Evolutionary conservation across 2,113 vertebrate genomes (phyloP).

Genomic region (Catharus minimus): DNA sequence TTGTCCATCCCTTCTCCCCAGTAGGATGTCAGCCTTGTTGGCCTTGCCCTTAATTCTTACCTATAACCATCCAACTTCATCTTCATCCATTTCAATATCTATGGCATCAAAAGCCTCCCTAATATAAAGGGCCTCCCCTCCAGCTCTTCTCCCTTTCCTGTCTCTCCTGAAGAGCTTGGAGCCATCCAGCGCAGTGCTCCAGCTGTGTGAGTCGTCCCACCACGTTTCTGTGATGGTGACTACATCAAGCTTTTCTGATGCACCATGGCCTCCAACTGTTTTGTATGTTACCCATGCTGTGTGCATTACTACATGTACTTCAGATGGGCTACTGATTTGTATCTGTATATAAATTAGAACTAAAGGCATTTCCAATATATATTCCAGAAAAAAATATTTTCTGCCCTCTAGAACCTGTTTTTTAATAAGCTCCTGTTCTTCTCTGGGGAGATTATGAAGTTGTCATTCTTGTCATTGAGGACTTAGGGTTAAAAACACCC

Average conservation of each 20-base stretch:
- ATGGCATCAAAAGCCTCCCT: too few species aligned
- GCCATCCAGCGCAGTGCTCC: not conserved
- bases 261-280: not conserved
- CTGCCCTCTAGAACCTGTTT: not conserved
- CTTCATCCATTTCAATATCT: too few species aligned
- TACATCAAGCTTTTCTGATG: not conserved
- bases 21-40: too few species aligned
- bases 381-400: not conserved
- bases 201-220: not conserved
- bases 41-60: too few species aligned
- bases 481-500: not conserved
- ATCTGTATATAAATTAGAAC: not conserved
- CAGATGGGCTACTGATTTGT: not conserved
- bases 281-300: too few species aligned
- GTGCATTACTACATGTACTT: not conserved
- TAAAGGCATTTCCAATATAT: not conserved
- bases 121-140: too few species aligned
- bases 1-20: too few species aligned
- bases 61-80: too few species aligned
- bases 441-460: not conserved
- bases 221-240: not conserved
- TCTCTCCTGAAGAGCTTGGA: not conserved
- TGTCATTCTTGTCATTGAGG: not conserved
- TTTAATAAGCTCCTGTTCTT: not conserved
- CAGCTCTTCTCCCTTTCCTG: too few species aligned